Evolutionary conservation across 2,888 invertebrate species (phyloP), one percentile per base, ranked within the genome.

Genomic region (Melieria picta): DNA sequence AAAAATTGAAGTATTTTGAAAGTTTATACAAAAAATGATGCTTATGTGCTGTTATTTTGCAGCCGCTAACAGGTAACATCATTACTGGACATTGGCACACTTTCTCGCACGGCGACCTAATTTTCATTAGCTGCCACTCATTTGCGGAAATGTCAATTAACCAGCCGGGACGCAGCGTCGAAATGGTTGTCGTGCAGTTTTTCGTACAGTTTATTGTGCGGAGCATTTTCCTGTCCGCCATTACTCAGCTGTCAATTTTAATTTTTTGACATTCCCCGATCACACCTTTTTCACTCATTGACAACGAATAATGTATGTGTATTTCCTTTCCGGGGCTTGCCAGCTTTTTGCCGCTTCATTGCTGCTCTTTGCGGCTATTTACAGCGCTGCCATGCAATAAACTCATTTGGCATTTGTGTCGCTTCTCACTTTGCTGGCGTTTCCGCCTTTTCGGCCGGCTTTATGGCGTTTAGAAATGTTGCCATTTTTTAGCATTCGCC

Each of bases 161-260:
- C 62, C 10, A 46, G 62, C 13, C 30, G 46, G 47, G 16, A 62
- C 10, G 43, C 43, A 47, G 42, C 42, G 57, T 13, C 16, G 10
- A 42, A 10, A 57, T 57, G 3, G 16, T 16, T 30, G 7, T 5
- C 42, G 10, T 58, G 6, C 7, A 11, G 42, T 58, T 58, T 58
- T 42, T 58, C 30, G 30, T 30, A 30, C 30, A 30, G 30, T 30
- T 30, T 30, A 30, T 30, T 30, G 30, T 30, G 30, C 30, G 30
- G 3, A 30, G 30, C 30, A 30, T 30, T 30, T 30, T 30, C 30
- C 30, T 30, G 30, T 30, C 30, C 30, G 43, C 67, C 67, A 50
- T 67, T 67, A 60, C 50, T 43, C 50, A 43, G 16, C 67, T 67
- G 60, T 60, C 67, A 60, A 48, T 67, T 67, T 50, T 60, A 67